Evolutionary conservation across 37 sponge, comb jelly and placozoan species (phyloP).

Genomic region (Spongilla lacustris): DNA sequence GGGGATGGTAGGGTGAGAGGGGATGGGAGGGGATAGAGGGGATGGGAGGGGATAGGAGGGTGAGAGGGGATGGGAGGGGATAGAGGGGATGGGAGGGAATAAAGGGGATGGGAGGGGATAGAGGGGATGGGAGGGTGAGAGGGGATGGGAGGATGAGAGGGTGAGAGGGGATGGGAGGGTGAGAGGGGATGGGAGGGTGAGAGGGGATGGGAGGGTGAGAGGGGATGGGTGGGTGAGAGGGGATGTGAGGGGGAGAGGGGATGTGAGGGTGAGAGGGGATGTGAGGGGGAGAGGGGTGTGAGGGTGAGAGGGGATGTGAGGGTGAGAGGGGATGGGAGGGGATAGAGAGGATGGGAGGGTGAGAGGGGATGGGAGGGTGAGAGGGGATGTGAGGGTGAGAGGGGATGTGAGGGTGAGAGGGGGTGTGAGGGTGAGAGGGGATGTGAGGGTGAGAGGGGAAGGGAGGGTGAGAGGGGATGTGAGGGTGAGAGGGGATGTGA

Average conservation of each 20-base stretch:
- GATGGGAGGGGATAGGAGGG: not conserved
- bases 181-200: not conserved
- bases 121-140: not conserved
- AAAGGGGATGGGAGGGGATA: not conserved
- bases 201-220: not conserved
- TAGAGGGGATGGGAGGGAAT: not conserved
- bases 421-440: too few species aligned
- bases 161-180: not conserved
- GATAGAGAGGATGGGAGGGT: too few species aligned
- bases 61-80: not conserved
- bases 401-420: too few species aligned
- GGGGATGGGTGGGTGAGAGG: not conserved
- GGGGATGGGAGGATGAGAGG: constrained; percentile 2
- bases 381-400: too few species aligned
- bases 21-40: not conserved
- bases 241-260: constrained; percentile 1
- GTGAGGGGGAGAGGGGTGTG: not conserved
- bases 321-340: too few species aligned
- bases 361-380: too few species aligned
- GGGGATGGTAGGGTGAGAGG: not conserved
- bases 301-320: too few species aligned
- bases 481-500: too few species aligned
- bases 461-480: too few species aligned
- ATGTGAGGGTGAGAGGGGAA: too few species aligned
- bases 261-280: not conserved